phyloP scores from a whole-genome alignment of 2,113 vertebrate species.

The Etheostoma cragini region DNA sequence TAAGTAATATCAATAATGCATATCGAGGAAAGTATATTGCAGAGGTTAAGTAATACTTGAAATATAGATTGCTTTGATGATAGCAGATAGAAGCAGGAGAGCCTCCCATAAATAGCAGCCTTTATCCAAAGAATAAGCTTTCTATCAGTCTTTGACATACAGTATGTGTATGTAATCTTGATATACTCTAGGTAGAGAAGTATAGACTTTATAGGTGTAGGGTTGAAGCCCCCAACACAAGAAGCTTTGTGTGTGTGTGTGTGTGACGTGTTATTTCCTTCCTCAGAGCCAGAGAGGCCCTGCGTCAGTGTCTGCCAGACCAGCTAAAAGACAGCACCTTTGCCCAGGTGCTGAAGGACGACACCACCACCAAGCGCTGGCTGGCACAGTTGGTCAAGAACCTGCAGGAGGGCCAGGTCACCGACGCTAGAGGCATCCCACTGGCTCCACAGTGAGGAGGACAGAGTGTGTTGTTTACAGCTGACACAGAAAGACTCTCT shows the following conservation, averaged over 20 bases:
- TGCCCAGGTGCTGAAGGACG: conserved; percentile 97
- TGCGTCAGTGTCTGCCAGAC: conserved; percentile 98
- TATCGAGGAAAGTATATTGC: not conserved
- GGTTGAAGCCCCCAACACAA: not conserved
- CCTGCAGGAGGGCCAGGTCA: conserved; percentile 97
- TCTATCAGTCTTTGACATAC: not conserved
- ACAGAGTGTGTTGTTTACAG: not conserved
- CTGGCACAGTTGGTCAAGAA: conserved; percentile 98
- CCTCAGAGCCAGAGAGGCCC: conserved; percentile 95
- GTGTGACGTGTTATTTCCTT: conserved; percentile 24
- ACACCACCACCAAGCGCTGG: conserved; percentile 99
- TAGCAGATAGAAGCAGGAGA: not conserved
- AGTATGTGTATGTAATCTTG: not conserved
- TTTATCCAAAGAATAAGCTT: not conserved
- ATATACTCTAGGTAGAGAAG: not conserved
- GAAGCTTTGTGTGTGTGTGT: not conserved
- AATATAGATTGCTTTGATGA: not conserved
- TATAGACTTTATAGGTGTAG: not conserved
- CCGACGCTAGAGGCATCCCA: conserved; percentile 94
- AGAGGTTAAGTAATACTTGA: not conserved
- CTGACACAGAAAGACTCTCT: conserved; percentile 18
- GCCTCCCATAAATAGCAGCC: not conserved
- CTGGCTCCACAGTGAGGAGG: conserved; percentile 90
- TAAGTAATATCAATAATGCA: conserved; percentile 19
- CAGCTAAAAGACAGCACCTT: conserved; percentile 99